Conservation (phyloP, 1,140 invertebrate genomes). For the Saccostrea cuccullata region DNA sequence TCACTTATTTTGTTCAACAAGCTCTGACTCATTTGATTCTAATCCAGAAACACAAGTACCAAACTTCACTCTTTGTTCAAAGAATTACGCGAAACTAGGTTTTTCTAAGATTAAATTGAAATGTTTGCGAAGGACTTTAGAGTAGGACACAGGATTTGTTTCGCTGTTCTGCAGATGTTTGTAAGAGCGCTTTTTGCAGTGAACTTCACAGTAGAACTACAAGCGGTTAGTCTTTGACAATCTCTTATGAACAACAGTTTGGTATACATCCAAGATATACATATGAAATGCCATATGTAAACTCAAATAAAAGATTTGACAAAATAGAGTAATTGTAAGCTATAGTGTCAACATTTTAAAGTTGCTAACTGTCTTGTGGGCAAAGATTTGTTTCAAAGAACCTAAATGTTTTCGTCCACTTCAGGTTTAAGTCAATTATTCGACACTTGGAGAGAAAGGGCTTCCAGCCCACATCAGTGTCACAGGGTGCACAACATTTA, state of each 20-base stretch:
- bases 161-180: slow-evolving; percentile 3
- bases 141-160: slow-evolving; percentile 21
- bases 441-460: not conserved
- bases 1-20: not conserved
- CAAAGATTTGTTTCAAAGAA: not conserved
- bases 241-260: not conserved
- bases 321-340: slow-evolving; percentile 14
- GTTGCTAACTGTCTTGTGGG: slow-evolving; percentile 34
- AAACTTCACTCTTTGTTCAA: slow-evolving; percentile 19
- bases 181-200: not conserved
- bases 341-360: slow-evolving; percentile 32
- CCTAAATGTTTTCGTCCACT: slow-evolving; percentile 8
- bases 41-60: not conserved
- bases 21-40: not conserved
- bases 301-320: slow-evolving; percentile 22
- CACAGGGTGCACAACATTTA: not conserved
- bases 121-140: slow-evolving; percentile 13
- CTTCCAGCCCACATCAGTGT: not conserved
- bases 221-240: slow-evolving; percentile 15
- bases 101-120: slow-evolving; percentile 36
- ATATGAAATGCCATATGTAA: slow-evolving; percentile 16
- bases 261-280: not conserved
- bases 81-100: slow-evolving; percentile 29
- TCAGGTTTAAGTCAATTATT: slow-evolving; percentile 21
- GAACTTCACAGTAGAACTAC: not conserved